phyloP scores from a whole-genome alignment of 1,140 invertebrate species.

The Batillaria attramentaria region DNA sequence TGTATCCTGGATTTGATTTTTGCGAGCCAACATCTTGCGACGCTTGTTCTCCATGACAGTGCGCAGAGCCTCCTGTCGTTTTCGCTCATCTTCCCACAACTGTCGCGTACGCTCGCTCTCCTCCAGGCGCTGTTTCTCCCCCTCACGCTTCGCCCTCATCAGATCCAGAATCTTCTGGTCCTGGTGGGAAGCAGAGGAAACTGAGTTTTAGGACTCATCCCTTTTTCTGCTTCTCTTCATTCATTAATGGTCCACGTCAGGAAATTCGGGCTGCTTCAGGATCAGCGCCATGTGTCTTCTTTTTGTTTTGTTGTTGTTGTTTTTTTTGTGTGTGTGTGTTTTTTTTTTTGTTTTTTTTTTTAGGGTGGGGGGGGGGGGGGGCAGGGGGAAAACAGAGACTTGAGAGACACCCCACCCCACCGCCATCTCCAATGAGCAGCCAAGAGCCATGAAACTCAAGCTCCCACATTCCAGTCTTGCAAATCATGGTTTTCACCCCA shows the following conservation, averaged over 20 bases:
- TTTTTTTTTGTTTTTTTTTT: not conserved
- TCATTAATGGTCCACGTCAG: no score
- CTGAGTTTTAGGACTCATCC: no score
- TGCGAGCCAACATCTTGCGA: conserved; percentile 45
- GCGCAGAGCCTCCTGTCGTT: conserved; percentile 43
- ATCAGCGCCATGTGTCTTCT: no score
- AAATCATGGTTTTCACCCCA: no score
- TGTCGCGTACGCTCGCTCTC: conserved; percentile 38
- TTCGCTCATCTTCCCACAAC: conserved; percentile 54
- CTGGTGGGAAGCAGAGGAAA: conserved; percentile 29
- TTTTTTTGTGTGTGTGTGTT: not conserved
- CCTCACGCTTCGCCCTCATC: conserved; percentile 52
- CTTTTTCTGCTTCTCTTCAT: no score
- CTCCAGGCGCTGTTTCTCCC: conserved; percentile 39
- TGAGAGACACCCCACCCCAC: no score
- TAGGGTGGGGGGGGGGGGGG: no score
- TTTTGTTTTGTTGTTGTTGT: not conserved
- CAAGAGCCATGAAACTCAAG: no score
- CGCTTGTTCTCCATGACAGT: conserved; percentile 52
- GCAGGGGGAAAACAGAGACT: no score
- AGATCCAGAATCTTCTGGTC: conserved; percentile 56
- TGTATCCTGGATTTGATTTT: conserved; percentile 45
- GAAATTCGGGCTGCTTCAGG: no score
- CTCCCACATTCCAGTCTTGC: no score
- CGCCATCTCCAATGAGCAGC: no score